A percentile compares a stretch with the other conserved stretches of the same genome.
Conservation (phyloP, 2,113 vertebrate species). For the Ophthalmolycus amberensis region DNA sequence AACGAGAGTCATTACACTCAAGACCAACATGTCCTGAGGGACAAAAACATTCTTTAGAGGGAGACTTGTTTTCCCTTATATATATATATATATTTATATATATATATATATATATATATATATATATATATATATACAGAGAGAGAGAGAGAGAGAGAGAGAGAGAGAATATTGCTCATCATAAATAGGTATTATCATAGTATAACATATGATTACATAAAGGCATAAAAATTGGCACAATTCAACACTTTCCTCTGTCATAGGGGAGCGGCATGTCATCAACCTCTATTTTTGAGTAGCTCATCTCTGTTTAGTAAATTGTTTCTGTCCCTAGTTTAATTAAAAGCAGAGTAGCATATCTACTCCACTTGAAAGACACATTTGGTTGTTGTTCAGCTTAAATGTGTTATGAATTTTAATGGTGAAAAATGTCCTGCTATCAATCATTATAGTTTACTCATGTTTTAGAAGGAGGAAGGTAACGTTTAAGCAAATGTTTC, state of each 20-base stretch:
- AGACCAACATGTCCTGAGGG: conserved; percentile 73
- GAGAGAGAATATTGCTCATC: too few relatives aligned
- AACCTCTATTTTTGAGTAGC: conserved; percentile 49
- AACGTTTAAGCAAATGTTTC: conserved; percentile 43
- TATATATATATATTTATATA: conserved; percentile 24
- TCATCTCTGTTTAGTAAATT: conserved; percentile 66
- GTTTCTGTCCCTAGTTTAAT: conserved; percentile 62
- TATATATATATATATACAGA: conserved; percentile 9
- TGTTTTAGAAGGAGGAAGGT: conserved; percentile 46
- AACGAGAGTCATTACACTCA: conserved; percentile 77
- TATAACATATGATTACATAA: conserved; percentile 14
- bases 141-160: too few relatives aligned
- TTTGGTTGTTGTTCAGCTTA: conserved; percentile 45
- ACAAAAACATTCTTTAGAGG: conserved; percentile 62
- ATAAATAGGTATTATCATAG: too few relatives aligned
- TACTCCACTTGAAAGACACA: conserved; percentile 40
- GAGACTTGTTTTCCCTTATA: conserved; percentile 44
- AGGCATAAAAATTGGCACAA: conserved; percentile 23
- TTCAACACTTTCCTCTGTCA: conserved; percentile 24
- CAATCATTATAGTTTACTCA: conserved; percentile 56
- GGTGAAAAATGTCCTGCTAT: conserved; percentile 46
- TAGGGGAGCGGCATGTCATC: conserved; percentile 47
- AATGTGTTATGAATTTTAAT: conserved; percentile 66
- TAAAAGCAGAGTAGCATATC: conserved; percentile 47
- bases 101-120: conserved; percentile 23